Conservation (phyloP, 2,888 invertebrate species). For the Agriopis leucophaearia region DNA sequence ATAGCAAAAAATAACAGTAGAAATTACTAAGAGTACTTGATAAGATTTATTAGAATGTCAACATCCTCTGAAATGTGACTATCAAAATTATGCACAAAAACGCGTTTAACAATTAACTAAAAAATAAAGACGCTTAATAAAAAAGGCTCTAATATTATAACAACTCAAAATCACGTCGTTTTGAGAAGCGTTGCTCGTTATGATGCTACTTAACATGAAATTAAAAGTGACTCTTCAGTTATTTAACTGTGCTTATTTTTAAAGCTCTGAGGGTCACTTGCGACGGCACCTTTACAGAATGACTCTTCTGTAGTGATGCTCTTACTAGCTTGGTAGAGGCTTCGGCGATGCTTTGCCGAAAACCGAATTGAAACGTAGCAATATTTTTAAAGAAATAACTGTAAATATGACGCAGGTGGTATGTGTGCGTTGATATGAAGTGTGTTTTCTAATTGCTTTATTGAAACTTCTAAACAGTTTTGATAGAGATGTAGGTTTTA, state of each 20-base stretch:
- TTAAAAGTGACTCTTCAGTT: conserved; percentile 38
- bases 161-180: conserved; percentile 22
- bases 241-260: conserved; percentile 47
- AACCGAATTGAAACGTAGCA: background rate
- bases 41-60: too few species aligned
- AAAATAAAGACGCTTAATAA: background rate
- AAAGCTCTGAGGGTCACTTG: conserved; percentile 35
- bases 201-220: conserved; percentile 28
- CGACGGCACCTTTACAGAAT: conserved; percentile 39
- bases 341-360: conserved; percentile 4
- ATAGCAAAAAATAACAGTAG: too few species aligned
- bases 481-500: too few species aligned
- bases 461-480: too few species aligned
- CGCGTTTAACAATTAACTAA: too few species aligned
- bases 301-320: conserved; percentile 35
- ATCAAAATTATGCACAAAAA: too few species aligned
- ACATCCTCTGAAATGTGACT: too few species aligned
- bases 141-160: conserved; percentile 1
- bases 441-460: too few species aligned
- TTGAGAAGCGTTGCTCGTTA: conserved; percentile 11
- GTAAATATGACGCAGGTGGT: too few species aligned
- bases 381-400: background rate
- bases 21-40: too few species aligned
- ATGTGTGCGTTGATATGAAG: too few species aligned
- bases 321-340: background rate